A percentile compares a stretch with the other conserved stretches of the same genome.
These are phyloP conservation scores for Erpobdella octoculata DNA, from an alignment of 2,888 invertebrate genomes.

Conservation along the genomic window DNA sequence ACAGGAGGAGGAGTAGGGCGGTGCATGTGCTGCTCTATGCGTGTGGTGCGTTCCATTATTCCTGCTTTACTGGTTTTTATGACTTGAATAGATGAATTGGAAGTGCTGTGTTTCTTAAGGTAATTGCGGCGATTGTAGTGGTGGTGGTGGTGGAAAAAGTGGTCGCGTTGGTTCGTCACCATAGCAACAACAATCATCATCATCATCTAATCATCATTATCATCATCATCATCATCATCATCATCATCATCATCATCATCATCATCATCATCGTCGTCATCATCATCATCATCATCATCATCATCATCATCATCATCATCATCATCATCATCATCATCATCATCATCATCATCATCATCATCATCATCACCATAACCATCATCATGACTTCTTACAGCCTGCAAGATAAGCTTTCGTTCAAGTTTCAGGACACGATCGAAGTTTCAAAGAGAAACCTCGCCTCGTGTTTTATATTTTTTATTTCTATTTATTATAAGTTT, in stretches of 20 bases:
- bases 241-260: background rate
- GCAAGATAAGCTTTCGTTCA: too few species aligned
- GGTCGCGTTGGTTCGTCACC: background rate
- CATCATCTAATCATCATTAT: background rate
- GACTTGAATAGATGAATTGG: too few species aligned
- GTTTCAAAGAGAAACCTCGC: too few species aligned
- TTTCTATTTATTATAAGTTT: too few species aligned
- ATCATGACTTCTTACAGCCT: too few species aligned
- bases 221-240: background rate
- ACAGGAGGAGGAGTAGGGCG: too few species aligned
- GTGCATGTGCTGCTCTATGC: too few species aligned
- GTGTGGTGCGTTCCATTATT: too few species aligned
- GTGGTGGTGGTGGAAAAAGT: too few species aligned
- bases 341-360: constrained; percentile 18
- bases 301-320: constrained; percentile 13
- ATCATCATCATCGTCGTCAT: background rate
- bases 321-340: constrained; percentile 14
- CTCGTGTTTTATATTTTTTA: too few species aligned
- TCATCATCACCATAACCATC: constrained; percentile 11
- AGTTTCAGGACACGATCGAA: too few species aligned
- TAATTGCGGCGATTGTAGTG: background rate
- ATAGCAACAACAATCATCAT: background rate
- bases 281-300: background rate
- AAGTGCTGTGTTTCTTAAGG: too few species aligned
- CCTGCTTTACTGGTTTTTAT: background rate